phyloP scores from a whole-genome alignment of 2,113 vertebrate species.

The Calidris pugnax region DNA sequence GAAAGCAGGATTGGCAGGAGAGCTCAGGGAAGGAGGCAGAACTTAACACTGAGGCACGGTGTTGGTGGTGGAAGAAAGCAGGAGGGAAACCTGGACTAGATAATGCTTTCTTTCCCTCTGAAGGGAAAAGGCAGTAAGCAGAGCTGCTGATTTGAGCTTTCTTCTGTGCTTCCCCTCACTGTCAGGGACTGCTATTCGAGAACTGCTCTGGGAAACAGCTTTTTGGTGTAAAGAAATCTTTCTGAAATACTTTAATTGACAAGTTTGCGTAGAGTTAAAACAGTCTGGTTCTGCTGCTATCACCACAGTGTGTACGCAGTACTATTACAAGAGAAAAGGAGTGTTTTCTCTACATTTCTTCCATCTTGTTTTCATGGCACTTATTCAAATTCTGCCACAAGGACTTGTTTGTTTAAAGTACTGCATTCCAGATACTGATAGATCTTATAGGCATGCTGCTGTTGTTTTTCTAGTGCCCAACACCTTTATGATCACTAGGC shows the following conservation, averaged over 20 bases:
- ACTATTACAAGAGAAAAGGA: accelerated
- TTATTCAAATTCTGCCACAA: not conserved
- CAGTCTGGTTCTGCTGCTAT: not conserved
- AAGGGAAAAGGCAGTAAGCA: not conserved
- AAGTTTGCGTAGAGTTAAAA: not conserved
- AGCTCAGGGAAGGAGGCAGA: not conserved
- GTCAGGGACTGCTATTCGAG: not conserved
- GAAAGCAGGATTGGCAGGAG: not conserved
- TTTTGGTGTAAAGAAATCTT: not conserved
- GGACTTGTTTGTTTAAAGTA: not conserved
- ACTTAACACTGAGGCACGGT: not conserved
- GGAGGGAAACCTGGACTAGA: not conserved
- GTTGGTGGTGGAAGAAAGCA: not conserved
- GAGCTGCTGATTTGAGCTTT: not conserved
- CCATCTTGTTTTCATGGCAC: not conserved
- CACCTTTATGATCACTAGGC: not conserved
- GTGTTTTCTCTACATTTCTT: not conserved
- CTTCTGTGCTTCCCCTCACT: not conserved
- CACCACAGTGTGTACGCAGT: accelerated
- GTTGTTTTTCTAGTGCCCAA: not conserved
- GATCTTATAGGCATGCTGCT: not conserved
- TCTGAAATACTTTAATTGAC: not conserved
- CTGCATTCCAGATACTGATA: not conserved
- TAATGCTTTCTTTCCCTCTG: not conserved
- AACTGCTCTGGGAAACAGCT: not conserved